Evolutionary conservation across 1,140 invertebrate species (phyloP).

Genomic region (Sesamia nonagrioides): DNA sequence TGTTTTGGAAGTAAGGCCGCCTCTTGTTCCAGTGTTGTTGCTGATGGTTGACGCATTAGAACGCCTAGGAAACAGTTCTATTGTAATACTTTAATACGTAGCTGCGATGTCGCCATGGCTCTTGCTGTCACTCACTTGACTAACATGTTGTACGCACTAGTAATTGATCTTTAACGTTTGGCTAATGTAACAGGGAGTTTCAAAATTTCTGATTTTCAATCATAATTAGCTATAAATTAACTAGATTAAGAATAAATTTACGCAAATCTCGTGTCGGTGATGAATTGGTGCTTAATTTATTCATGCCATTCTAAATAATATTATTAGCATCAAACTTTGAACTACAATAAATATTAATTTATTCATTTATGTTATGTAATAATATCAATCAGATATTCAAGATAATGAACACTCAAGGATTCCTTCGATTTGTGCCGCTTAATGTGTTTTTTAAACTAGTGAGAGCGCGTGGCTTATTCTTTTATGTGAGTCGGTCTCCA

Average conservation of each 20-base stretch:
- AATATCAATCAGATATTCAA: conserved; percentile 53
- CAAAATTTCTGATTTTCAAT: conserved; percentile 29
- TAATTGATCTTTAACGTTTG: neutral
- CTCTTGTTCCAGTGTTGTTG: no score
- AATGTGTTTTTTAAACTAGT: neutral
- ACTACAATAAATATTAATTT: neutral
- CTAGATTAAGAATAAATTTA: conserved; percentile 47
- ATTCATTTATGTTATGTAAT: conserved; percentile 35
- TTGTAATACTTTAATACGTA: neutral
- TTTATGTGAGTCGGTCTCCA: neutral
- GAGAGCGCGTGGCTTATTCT: neutral
- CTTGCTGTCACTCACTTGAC: neutral
- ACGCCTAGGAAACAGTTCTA: neutral
- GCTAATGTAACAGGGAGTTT: neutral
- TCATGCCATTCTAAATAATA: conserved; percentile 22
- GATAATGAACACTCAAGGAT: conserved; percentile 52
- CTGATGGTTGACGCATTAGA: neutral
- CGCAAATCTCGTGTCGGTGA: conserved; percentile 11
- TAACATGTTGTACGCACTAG: neutral
- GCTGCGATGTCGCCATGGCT: neutral
- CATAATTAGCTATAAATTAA: conserved; percentile 39
- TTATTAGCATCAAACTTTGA: neutral
- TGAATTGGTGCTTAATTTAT: conserved; percentile 51
- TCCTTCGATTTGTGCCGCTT: neutral
- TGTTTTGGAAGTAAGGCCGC: no score